A percentile compares a stretch with the other conserved stretches of the same genome.
Conservation (phyloP, 2,888 invertebrate genomes). For the Stegophylla sp. region DNA sequence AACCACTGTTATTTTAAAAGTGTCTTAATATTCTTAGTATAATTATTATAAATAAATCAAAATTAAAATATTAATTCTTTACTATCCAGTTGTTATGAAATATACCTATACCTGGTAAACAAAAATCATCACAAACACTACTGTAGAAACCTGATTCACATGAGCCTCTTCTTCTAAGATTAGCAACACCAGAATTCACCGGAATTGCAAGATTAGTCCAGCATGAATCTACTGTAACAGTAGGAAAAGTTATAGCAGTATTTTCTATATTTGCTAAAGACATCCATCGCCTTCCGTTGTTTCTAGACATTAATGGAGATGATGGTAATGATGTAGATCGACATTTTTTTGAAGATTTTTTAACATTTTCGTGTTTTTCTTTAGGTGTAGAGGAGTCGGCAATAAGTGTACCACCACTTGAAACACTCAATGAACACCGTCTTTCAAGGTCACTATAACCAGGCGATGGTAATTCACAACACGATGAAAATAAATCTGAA, state of each 20-base stretch:
- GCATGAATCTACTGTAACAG: slow-evolving; percentile 47
- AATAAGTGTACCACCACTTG: slow-evolving; percentile 53
- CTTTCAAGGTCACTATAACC: slow-evolving; percentile 62
- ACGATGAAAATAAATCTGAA: slow-evolving; percentile 75
- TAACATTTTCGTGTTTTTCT: slow-evolving; percentile 17
- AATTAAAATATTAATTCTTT: background rate
- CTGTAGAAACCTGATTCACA: slow-evolving; percentile 91
- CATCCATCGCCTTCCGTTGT: slow-evolving; percentile 31
- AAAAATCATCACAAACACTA: slow-evolving; percentile 79
- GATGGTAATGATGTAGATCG: slow-evolving; percentile 44
- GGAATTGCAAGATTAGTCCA: slow-evolving; percentile 54
- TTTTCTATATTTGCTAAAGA: slow-evolving; percentile 39
- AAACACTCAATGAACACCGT: slow-evolving; percentile 51
- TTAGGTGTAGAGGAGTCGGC: slow-evolving; percentile 48
- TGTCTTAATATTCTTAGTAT: slow-evolving; percentile 27
- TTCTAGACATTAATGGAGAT: slow-evolving; percentile 46
- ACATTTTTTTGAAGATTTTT: slow-evolving; percentile 46
- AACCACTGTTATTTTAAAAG: slow-evolving; percentile 39
- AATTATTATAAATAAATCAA: background rate
- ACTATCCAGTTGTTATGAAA: background rate
- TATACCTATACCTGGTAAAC: slow-evolving; percentile 64
- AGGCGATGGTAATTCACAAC: slow-evolving; percentile 79
- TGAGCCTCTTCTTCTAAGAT: slow-evolving; percentile 77
- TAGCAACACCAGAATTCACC: slow-evolving; percentile 46
- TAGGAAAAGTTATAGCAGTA: slow-evolving; percentile 43